Conservation (phyloP, 23 tunicate species). For the Phallusia fumigata region DNA sequence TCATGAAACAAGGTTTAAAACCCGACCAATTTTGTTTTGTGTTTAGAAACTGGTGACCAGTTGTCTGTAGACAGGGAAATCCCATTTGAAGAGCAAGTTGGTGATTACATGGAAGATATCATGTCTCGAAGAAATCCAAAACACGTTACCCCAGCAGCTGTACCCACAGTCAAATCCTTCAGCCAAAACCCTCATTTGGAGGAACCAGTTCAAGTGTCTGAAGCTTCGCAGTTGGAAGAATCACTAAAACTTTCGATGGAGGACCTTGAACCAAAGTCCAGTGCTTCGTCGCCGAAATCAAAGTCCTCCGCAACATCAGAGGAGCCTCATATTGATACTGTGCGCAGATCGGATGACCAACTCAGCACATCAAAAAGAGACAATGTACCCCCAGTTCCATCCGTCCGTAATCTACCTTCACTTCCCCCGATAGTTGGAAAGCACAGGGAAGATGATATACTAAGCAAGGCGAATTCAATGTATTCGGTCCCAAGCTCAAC, state of each 20-base stretch:
- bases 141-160: no score
- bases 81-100: neutral
- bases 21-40: no score
- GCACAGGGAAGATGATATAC: neutral
- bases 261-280: neutral
- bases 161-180: neutral
- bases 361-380: neutral
- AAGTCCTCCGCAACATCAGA: neutral
- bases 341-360: neutral
- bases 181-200: neutral
- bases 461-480: neutral
- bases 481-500: neutral
- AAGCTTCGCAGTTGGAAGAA: neutral
- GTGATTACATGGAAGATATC: slow-evolving; percentile 7
- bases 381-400: neutral
- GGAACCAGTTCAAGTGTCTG: neutral
- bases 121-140: neutral
- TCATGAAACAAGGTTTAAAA: no score
- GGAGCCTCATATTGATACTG: neutral
- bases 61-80: neutral
- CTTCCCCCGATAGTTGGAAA: neutral
- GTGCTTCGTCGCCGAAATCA: slow-evolving; percentile 2
- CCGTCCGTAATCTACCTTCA: neutral
- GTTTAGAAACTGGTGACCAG: neutral
- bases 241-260: slow-evolving; percentile 1